Base-by-base conservation (phyloP, 1,140 invertebrate genomes). In the Brachionus plicatilis region DNA sequence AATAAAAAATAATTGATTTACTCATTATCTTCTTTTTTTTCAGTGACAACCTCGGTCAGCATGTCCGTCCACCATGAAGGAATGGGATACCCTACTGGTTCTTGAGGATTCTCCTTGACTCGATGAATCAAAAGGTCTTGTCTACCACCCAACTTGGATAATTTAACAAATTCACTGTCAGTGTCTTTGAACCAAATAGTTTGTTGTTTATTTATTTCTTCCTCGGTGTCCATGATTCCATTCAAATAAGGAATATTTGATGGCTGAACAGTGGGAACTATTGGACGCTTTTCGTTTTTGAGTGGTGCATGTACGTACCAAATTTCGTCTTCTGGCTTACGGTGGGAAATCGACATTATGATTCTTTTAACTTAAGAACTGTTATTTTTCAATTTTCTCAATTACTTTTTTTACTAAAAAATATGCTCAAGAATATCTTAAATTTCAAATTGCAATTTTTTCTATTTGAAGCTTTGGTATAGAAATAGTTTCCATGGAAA, bases 231-330 rank as follows among this genome's bases (percentile, higher is more conserved):
- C 60, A 68, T 68, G n/a, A 83, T 65, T 53, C 82, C 82, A 56
- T 83, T 83, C 20, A 83, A 60, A 72, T 83, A 83, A 2, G 82
- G 82, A 14, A 83, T 83, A 53, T 83, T 68, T 37, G 82, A 83
- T 68, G 82, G 82, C 53, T 53, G 82, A 29, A 53, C 27, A 50
- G 60, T 43, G 7, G 33, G 47, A 12, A 83, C 82, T 24, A 70
- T n/a, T 20, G 29, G 29, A 17, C 82, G 65, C 6, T 27, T 83
- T 53, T 68, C 82, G n/a, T 70, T 72, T 17, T 83, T 83, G 7
- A 83, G 37, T 5, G 82, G 82, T 29, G 82, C 60, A 83, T 83
- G 82, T 0, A 83, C 60, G 53, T 33, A 83, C 82, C 82, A 83
- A 45, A 83, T 53, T 72, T 83, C 82, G 43, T 83, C 82, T 47